These are phyloP conservation scores for Ibycter americanus DNA, from an alignment of 2,797 vertebrate genomes.

Conservation along the genomic window DNA sequence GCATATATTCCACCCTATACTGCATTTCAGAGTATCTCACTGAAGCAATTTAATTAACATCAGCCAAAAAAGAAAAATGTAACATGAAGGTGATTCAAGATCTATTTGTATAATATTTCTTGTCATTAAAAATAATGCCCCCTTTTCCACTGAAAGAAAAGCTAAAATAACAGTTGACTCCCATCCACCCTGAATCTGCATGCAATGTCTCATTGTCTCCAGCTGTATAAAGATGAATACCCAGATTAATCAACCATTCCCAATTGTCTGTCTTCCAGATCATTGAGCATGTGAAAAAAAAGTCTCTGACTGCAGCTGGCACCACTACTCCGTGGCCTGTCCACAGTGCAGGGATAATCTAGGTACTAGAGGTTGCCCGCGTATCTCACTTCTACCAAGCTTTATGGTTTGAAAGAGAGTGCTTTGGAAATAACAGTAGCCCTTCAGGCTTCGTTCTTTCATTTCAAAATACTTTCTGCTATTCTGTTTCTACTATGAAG, in stretches of 20 bases:
- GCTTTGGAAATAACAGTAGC: neutral
- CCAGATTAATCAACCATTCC: neutral
- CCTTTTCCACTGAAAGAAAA: neutral
- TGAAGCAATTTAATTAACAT: constrained; percentile 28
- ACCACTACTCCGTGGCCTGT: neutral
- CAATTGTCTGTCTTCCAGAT: constrained; percentile 14
- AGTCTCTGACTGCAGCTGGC: neutral
- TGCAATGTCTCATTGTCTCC: neutral
- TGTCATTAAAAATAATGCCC: neutral
- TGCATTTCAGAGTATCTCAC: neutral
- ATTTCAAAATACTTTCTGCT: neutral
- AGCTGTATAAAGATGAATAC: neutral
- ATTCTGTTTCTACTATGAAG: neutral
- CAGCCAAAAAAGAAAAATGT: constrained; percentile 31
- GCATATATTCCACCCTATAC: neutral
- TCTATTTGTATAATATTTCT: neutral
- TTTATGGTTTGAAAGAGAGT: neutral
- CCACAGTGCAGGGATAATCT: neutral
- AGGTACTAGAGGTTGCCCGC: neutral
- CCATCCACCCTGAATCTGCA: neutral
- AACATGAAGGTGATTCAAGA: neutral
- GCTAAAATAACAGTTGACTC: neutral
- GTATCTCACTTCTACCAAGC: neutral
- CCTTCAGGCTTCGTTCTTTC: neutral
- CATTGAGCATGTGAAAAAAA: neutral